These are phyloP conservation scores for Craseonycteris thonglongyai DNA, from an alignment of 2,113 vertebrate species.

Conservation along the genomic window DNA sequence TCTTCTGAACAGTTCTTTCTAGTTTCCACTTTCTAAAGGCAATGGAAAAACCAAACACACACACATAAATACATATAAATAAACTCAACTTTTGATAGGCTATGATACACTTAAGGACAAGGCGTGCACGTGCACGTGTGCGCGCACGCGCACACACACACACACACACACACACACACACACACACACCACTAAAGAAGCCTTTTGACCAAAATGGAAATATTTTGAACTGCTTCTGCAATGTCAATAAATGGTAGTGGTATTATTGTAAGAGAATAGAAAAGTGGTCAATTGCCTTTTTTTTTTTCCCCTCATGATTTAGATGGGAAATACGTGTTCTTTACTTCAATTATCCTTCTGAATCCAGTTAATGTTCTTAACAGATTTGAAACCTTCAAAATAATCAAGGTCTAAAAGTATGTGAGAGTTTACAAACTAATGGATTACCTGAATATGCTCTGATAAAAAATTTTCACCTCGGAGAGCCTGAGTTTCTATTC, in stretches of 20 bases:
- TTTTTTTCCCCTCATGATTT: background rate
- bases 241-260: background rate
- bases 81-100: background rate
- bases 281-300: background rate
- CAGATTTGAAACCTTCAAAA: background rate
- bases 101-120: background rate
- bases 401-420: background rate
- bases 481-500: background rate
- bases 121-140: too few species aligned
- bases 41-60: background rate
- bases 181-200: background rate
- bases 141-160: background rate
- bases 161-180: background rate
- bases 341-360: background rate
- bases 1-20: background rate
- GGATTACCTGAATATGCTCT: background rate
- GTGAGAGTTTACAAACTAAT: background rate
- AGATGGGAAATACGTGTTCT: background rate
- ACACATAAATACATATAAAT: background rate
- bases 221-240: background rate
- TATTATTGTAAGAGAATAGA: background rate
- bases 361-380: background rate
- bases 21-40: background rate
- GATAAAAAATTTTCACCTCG: background rate
- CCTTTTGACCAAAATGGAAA: constrained; percentile 4